Evolutionary conservation across 1,140 invertebrate species (phyloP), one percentile per base, ranked within the genome.

Genomic region (Cydia pomonella): DNA sequence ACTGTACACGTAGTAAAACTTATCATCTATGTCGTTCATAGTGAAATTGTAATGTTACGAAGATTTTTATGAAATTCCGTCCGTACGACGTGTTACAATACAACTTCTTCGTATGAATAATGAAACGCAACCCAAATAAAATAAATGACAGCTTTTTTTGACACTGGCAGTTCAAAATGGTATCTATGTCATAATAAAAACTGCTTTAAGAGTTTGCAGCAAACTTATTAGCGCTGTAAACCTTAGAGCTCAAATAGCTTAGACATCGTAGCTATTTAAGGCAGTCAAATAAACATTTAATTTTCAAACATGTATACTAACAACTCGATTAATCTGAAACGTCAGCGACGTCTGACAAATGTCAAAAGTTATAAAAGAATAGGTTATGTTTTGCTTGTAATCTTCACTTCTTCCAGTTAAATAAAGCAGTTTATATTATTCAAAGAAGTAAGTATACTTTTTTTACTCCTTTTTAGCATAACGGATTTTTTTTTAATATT

Each of bases 1-100:
- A 94, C 98, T 99, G 87, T 98, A 98, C 27, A 99, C 96, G 91
- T 97, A 97, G 85, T 95, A 95, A 93, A 97, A 97, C 89, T 96
- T 96, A 89, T 97, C 96, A 77, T 95, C 95, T 78, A 94, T 93
- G 83, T 94, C 93, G 80, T 95, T 94, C 95, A 96, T 96, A 78
- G 27, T 80, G 38, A 25, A 41, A 66, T 4, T 25, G 0, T 29
- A 18, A n/a, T 6, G 53, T n/a, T 50, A 62, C 38, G 41, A 18
- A 59, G 6, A 59, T 9, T 59, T 50, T 59, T 59, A 23, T 12
- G 18, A 9, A 23, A 59, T 18, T 59, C 23, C 0, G 21, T 23
- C 12, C 21, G 44, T 9, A 47, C n/a, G 13, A n/a, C 1, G 53
- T 59, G 21, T 59, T 59, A 59, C 53, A 23, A 59, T 59, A 59